Conservation (phyloP, 2,888 invertebrate genomes). For the Branchellion lobata region DNA sequence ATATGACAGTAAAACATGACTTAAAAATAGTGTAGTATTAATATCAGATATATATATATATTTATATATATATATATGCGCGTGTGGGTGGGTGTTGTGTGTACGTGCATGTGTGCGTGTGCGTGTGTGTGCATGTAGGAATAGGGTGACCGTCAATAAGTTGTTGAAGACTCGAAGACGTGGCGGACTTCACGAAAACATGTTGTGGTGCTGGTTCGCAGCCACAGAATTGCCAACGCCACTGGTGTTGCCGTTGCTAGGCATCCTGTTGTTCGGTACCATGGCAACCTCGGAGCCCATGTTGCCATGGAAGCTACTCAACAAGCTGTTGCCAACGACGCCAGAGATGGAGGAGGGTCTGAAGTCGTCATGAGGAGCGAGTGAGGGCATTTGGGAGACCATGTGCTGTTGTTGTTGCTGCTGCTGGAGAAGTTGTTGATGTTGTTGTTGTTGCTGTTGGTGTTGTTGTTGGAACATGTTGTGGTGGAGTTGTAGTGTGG, state of each 20-base stretch:
- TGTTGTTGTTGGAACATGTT: constrained; percentile 12
- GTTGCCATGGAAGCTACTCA: constrained; percentile 16
- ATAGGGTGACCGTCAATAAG: too few species aligned
- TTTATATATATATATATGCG: too few species aligned
- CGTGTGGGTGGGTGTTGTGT: too few species aligned
- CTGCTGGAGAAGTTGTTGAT: background rate
- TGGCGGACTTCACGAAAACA: background rate
- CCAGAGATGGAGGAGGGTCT: background rate
- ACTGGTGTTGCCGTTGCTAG: constrained; percentile 8
- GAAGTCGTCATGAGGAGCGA: background rate
- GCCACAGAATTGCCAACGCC: background rate
- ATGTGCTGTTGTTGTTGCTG: background rate
- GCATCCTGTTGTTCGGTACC: background rate
- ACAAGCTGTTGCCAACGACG: constrained; percentile 13
- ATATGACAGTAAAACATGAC: too few species aligned
- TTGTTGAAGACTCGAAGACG: too few species aligned
- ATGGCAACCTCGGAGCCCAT: background rate
- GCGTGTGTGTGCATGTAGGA: too few species aligned
- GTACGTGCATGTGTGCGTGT: too few species aligned
- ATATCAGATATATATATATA: too few species aligned
- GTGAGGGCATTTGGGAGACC: background rate
- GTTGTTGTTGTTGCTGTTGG: background rate
- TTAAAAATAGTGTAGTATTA: too few species aligned
- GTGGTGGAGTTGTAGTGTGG: background rate
- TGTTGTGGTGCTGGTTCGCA: background rate